Evolutionary conservation across 92 coral and sea anemone species (phyloP).

Genomic region (Palythoa grandiflora): DNA sequence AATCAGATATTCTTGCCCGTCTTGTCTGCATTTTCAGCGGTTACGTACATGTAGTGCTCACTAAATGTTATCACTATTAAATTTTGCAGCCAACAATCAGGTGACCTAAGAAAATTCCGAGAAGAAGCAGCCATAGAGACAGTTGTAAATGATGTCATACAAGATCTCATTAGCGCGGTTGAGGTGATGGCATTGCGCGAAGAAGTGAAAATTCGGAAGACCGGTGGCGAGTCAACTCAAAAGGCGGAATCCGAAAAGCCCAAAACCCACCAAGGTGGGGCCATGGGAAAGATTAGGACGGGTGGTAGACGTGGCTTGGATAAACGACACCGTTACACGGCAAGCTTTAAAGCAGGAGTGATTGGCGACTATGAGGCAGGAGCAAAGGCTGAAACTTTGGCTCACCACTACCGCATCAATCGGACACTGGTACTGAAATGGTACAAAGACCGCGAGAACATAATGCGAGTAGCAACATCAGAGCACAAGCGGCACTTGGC

Average conservation of each 20-base stretch:
- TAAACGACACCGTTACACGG: slow-evolving; percentile 22
- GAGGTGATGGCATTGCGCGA: slow-evolving; percentile 1
- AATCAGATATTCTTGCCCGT: too few relatives aligned
- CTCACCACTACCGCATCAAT: slow-evolving; percentile 27
- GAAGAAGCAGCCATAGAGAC: too few relatives aligned
- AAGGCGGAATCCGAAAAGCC: too few relatives aligned
- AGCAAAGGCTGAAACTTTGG: slow-evolving; percentile 32
- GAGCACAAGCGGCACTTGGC: slow-evolving; percentile 30
- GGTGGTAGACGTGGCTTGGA: slow-evolving; percentile 33
- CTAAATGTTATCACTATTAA: too few relatives aligned
- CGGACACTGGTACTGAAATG: slow-evolving; percentile 35
- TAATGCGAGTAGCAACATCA: slow-evolving; percentile 5
- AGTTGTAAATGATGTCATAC: too few relatives aligned
- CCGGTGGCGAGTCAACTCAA: slow-evolving; percentile 23
- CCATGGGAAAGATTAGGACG: slow-evolving; percentile 33
- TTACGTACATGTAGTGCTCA: too few relatives aligned
- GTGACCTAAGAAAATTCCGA: too few relatives aligned
- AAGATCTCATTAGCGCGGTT: too few relatives aligned
- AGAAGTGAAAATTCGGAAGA: slow-evolving; percentile 26
- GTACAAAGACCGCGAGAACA: slow-evolving; percentile 11
- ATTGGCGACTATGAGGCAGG: slow-evolving; percentile 41
- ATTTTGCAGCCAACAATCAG: too few relatives aligned
- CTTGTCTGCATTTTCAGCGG: too few relatives aligned
- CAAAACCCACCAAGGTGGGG: too few relatives aligned
- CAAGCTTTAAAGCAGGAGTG: slow-evolving; percentile 30